These are phyloP conservation scores for Leptura quadrifasciata DNA, from an alignment of 2,888 invertebrate genomes.

Conservation along the genomic window DNA sequence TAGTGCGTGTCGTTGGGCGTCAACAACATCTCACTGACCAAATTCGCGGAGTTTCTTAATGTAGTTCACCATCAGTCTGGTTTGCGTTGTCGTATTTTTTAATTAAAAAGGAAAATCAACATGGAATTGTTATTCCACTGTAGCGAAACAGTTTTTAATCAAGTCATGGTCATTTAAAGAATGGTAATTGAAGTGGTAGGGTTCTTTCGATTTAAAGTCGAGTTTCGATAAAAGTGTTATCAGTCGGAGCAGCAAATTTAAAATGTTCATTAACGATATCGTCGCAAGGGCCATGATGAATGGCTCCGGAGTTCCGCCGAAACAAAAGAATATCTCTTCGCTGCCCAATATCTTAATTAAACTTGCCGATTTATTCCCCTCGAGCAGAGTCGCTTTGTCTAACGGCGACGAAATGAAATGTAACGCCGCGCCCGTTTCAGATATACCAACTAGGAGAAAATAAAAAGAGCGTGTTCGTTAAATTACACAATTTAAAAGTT, in stretches of 20 bases:
- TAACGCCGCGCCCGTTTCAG: slow-evolving; percentile 58
- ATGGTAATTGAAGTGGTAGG: slow-evolving; percentile 47
- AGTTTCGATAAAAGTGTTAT: slow-evolving; percentile 65
- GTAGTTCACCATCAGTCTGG: background rate
- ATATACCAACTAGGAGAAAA: slow-evolving; percentile 62
- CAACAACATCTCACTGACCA: too few species aligned
- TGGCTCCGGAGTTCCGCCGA: slow-evolving; percentile 69
- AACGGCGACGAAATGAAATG: slow-evolving; percentile 70
- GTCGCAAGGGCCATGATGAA: slow-evolving; percentile 70
- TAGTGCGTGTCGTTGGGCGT: background rate
- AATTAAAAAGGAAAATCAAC: background rate
- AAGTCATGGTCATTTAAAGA: slow-evolving; percentile 49
- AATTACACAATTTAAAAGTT: slow-evolving; percentile 75
- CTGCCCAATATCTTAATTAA: slow-evolving; percentile 76
- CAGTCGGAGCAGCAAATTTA: slow-evolving; percentile 69
- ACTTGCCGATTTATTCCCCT: slow-evolving; percentile 74
- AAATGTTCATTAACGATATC: slow-evolving; percentile 73
- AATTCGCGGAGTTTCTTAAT: background rate
- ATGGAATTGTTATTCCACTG: slow-evolving; percentile 8
- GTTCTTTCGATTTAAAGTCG: slow-evolving; percentile 55
- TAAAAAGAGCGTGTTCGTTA: slow-evolving; percentile 70
- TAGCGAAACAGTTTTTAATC: slow-evolving; percentile 31
- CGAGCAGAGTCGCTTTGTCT: slow-evolving; percentile 65
- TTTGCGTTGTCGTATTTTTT: background rate
- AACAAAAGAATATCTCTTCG: slow-evolving; percentile 73